Base-by-base conservation (phyloP, 1,140 invertebrate genomes). In the Xylocopa sonorina region DNA sequence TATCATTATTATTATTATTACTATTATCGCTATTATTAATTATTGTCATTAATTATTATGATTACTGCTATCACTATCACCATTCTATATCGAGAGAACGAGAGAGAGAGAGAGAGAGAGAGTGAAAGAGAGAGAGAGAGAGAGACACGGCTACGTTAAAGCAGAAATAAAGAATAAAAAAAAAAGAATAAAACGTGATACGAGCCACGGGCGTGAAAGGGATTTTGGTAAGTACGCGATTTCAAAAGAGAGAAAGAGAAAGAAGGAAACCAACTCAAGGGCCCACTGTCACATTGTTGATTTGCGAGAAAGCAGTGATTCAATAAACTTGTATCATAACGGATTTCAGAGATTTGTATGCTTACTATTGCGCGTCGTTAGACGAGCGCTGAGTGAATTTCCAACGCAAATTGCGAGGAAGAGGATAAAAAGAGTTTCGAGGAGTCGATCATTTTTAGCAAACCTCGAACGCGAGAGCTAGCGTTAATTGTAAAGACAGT, bases 271-370 rank as follows among this genome's bases (percentile, higher is more conserved):
- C 72, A 67, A 76, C 74, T 58, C 64, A 67, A 81, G 75, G 74
- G 77, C 78, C 85, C 84, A 87, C 77, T 84, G 80, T 81, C 87
- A n/a, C n/a, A 87, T 84, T 87, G 82, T 88, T 84, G 78, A 88
- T 87, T 87, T 82, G 87, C 82, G 84, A 85, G 67, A 27, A 72
- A 87, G 55, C 84, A 85, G 81, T 82, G 85, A 90, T 88, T 89
- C 81, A 91, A 90, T 91, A 90, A 91, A 89, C 84, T 89, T 90
- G 83, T 89, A 90, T 87, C 86, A 89, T 90, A 89, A 89, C 82
- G 81, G 82, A 85, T 12, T 34, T 18, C 38, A 60, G 0, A 29
- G 32, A 53, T 24, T 48, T 64, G 5, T 81, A 29, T 82, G 46
- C n/a, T 34, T 60, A 18, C 4, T n/a, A n/a, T n/a, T n/a, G n/a